Conservation (phyloP, 2,888 invertebrate species). For the Cryptus armator region DNA sequence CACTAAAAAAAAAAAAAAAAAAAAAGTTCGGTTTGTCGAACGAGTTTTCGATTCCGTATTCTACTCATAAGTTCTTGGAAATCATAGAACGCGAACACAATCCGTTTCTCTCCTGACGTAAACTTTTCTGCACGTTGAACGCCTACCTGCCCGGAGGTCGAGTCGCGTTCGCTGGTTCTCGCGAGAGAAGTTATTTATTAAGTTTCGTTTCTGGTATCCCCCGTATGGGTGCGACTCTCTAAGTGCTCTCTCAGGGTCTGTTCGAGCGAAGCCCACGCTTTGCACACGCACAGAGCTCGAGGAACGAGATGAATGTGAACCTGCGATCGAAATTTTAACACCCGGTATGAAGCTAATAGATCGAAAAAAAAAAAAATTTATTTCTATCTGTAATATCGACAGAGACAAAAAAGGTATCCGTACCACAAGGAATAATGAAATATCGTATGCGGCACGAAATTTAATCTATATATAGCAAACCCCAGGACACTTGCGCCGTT, state of each 20-base stretch:
- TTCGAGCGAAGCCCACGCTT: conserved; percentile 28
- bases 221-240: conserved; percentile 38
- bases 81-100: conserved; percentile 17
- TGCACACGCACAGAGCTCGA: conserved; percentile 6
- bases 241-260: not conserved
- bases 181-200: conserved; percentile 29
- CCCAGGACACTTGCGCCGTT: not conserved
- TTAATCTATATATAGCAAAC: not conserved
- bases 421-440: not conserved
- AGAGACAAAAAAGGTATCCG: not conserved
- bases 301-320: not conserved
- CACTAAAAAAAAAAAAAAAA: conserved; percentile 8
- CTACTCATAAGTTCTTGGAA: not conserved
- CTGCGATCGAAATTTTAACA: not conserved
- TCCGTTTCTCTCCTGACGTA: conserved; percentile 11
- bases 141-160: conserved; percentile 38
- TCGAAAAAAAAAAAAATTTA: not conserved
- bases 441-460: not conserved
- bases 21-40: not conserved
- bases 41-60: conserved; percentile 15
- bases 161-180: conserved; percentile 8
- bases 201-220: conserved; percentile 36
- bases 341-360: not conserved
- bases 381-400: not conserved
- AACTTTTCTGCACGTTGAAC: conserved; percentile 14